phyloP scores from a whole-genome alignment of 2,797 vertebrate genomes.

The Galagoides demidoff region DNA sequence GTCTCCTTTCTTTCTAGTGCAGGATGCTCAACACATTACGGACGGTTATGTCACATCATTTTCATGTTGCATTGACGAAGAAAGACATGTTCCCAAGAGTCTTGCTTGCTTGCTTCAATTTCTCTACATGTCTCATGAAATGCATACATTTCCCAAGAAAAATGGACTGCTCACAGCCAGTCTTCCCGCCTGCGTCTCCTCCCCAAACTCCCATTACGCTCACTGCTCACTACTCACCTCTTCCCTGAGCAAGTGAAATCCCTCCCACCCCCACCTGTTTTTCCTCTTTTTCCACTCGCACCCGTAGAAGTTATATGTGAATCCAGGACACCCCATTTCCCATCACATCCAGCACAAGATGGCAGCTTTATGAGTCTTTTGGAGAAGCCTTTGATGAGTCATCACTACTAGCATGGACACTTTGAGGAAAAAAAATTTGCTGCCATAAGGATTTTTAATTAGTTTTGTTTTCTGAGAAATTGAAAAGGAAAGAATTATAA shows the following conservation, averaged over 20 bases:
- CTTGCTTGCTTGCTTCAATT: slow-evolving; percentile 41
- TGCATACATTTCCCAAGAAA: neutral
- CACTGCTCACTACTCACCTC: neutral
- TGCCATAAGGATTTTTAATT: slow-evolving; percentile 40
- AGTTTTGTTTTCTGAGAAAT: neutral
- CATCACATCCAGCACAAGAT: neutral
- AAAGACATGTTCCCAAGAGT: slow-evolving; percentile 49
- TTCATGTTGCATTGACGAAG: slow-evolving; percentile 23
- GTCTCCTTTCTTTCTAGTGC: neutral
- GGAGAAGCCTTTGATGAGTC: neutral
- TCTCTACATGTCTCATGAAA: slow-evolving; percentile 34
- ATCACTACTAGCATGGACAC: neutral
- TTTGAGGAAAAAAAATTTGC: neutral
- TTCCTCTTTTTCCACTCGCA: neutral
- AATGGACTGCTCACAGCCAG: neutral
- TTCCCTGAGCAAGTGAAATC: neutral
- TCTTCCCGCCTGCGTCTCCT: neutral
- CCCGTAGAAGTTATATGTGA: neutral
- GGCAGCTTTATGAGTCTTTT: neutral
- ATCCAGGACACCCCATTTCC: neutral
- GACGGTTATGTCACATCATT: slow-evolving; percentile 33
- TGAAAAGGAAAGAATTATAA: neutral
- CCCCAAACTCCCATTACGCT: neutral
- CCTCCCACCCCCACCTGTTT: neutral
- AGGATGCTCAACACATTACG: neutral